Percentiles rank a stretch among this genome's conserved stretches.
Evolutionary conservation across 1,140 invertebrate genomes (phyloP).

Genomic region (Homarus americanus): DNA sequence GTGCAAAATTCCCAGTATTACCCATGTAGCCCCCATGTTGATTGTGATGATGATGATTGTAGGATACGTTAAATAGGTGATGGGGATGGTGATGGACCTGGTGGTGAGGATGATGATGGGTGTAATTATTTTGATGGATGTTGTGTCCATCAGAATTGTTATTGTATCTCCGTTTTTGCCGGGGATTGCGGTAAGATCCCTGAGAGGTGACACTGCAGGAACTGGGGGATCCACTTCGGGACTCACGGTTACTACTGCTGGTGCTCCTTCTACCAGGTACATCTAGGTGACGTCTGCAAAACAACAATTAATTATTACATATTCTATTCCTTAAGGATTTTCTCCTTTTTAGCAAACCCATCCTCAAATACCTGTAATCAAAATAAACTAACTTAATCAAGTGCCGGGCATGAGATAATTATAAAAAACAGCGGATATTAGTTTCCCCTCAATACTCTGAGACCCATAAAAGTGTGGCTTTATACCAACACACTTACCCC

Average conservation of each 20-base stretch:
- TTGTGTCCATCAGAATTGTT: slow-evolving; percentile 35
- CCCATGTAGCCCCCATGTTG: slow-evolving; percentile 14
- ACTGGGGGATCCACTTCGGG: slow-evolving; percentile 59
- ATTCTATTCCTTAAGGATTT: neutral
- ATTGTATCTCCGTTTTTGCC: slow-evolving; percentile 56
- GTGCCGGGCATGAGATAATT: too few relatives aligned
- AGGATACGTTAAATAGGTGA: neutral
- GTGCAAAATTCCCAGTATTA: neutral
- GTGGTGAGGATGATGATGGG: slow-evolving; percentile 24
- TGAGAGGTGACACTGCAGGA: slow-evolving; percentile 52
- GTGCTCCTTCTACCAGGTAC: slow-evolving; percentile 16
- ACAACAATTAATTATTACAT: neutral
- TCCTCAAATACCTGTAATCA: too few relatives aligned
- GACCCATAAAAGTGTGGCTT: too few relatives aligned
- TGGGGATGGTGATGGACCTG: slow-evolving; percentile 33
- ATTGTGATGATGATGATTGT: slow-evolving; percentile 2
- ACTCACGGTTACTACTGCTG: slow-evolving; percentile 40
- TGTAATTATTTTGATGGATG: slow-evolving; percentile 22
- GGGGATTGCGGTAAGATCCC: slow-evolving; percentile 58
- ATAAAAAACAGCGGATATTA: too few relatives aligned
- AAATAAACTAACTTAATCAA: too few relatives aligned
- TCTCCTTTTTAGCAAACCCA: too few relatives aligned
- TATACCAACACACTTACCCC: neutral
- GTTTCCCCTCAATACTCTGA: too few relatives aligned
- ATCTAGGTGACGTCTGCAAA: slow-evolving; percentile 48